Evolutionary conservation across 37 sponge, comb jelly and placozoan genomes (phyloP).

Genomic region (Theonella swinhoei): DNA sequence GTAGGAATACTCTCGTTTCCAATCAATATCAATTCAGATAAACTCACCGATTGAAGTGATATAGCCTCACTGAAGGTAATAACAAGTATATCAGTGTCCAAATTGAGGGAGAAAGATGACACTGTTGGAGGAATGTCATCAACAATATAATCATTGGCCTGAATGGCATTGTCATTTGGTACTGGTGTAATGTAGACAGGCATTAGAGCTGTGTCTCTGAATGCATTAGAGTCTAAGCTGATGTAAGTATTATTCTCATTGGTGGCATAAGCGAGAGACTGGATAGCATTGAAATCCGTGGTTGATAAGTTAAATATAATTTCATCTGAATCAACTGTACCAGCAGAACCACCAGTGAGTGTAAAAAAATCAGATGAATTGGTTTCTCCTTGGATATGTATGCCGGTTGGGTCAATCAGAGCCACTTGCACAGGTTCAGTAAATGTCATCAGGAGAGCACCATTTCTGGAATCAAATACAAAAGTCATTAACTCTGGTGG

Average conservation of each 20-base stretch:
- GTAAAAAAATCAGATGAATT: slow-evolving; percentile 59
- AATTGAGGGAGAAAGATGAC: slow-evolving; percentile 54
- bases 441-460: slow-evolving; percentile 70
- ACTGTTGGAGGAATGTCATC: slow-evolving; percentile 71
- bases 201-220: slow-evolving; percentile 64
- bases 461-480: slow-evolving; percentile 58
- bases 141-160: slow-evolving; percentile 23
- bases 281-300: slow-evolving; percentile 62
- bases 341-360: slow-evolving; percentile 71
- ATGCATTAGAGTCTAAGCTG: slow-evolving; percentile 62
- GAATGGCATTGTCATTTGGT: slow-evolving; percentile 31
- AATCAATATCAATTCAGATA: slow-evolving; percentile 27
- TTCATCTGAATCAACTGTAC: slow-evolving; percentile 26
- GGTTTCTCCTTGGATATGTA: slow-evolving; percentile 56
- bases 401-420: slow-evolving; percentile 50
- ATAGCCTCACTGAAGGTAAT: slow-evolving; percentile 82
- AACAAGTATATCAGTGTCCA: slow-evolving; percentile 49
- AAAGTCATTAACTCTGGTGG: slow-evolving; percentile 53
- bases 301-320: slow-evolving; percentile 54
- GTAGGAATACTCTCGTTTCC: slow-evolving; percentile 34
- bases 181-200: slow-evolving; percentile 63
- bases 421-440: slow-evolving; percentile 81
- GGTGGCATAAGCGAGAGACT: slow-evolving; percentile 56
- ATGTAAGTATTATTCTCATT: slow-evolving; percentile 62
- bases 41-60: slow-evolving; percentile 39